Base-by-base conservation (phyloP, 2,113 vertebrate genomes). In the Gulo gulo region DNA sequence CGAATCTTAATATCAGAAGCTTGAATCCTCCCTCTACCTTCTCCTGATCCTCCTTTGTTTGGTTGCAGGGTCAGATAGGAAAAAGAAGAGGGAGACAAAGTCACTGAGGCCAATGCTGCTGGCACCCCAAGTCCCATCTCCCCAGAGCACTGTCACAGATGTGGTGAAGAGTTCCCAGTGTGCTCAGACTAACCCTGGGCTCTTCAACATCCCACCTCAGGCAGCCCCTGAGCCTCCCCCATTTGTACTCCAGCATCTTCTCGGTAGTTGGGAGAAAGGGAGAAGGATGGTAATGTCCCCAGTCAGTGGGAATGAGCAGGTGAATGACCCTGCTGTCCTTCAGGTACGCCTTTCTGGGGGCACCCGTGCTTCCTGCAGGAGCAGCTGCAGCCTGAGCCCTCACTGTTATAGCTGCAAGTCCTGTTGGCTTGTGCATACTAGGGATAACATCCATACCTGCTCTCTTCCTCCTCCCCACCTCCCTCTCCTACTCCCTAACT, bases 391-490 rank as follows among this genome's bases (percentile, higher is more conserved):
- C 11, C 59, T 47, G 57, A n/a, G 29, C 21, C 45, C 26, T 61
- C 21, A 3, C 1, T 26, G 42, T 16, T 7, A 18, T 26, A 45
- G 52, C 11, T 36, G 61, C 76, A n/a, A 13, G 9, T 16, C 61
- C 0, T 0, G 0, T 9, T 31, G 39, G 15, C 34, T 92, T 39
- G 4, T 1, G 16, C 8, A 9, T 11, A 42, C 9, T 10, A 7
- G 0, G 26, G 65, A 13, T 23, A n/a, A 65, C 4, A 12, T 9
- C 24, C 2, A 6, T 6, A 6, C 55, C 23, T 0, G 0, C 3
- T 5, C 2, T 3, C 3, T 9, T 67, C 34, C 14, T 39, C 7
- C 21, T 82, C 74, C 36, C 29, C 34, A 36, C 26, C 39, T 57
- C 67, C 7, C 1, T 42, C 31, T 29, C n/a, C 12, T 29, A 0